Evolutionary conservation across 1,140 invertebrate species (phyloP).

Genomic region (Heliothis subflexa): DNA sequence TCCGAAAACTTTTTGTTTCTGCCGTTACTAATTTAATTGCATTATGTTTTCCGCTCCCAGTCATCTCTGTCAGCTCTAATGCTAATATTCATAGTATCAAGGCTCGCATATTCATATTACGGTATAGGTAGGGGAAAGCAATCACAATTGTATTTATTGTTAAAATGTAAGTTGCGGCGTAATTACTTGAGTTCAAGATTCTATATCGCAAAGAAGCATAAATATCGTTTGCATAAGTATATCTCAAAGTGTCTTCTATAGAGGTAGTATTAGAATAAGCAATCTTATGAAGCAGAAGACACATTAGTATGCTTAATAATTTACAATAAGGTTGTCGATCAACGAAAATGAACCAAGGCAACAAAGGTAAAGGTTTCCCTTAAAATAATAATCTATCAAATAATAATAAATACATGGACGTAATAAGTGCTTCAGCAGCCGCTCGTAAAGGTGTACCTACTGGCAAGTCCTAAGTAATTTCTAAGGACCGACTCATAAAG

Average conservation of each 20-base stretch:
- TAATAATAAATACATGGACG: not conserved
- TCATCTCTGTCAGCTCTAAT: no score
- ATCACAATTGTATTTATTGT: not conserved
- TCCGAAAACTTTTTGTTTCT: no score
- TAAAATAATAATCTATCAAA: not conserved
- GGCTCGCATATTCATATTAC: no score
- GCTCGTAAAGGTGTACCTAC: slow-evolving; percentile 43
- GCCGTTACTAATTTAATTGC: no score
- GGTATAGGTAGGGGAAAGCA: not conserved
- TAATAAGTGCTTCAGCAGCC: slow-evolving; percentile 14
- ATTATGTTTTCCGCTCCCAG: no score
- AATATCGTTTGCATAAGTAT: not conserved
- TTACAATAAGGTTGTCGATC: not conserved
- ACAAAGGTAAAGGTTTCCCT: not conserved
- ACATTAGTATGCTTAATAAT: not conserved
- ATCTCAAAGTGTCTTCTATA: no score
- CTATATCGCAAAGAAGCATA: not conserved
- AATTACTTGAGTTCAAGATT: no score
- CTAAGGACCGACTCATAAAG: slow-evolving; percentile 48
- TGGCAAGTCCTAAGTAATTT: slow-evolving; percentile 50
- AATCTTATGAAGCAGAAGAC: no score
- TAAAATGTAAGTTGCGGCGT: no score
- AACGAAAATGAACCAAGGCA: not conserved
- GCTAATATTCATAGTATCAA: no score
- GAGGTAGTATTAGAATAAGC: no score